These are phyloP conservation scores for Polydesmus complanatus DNA, from an alignment of 2,888 invertebrate species.

Conservation along the genomic window DNA sequence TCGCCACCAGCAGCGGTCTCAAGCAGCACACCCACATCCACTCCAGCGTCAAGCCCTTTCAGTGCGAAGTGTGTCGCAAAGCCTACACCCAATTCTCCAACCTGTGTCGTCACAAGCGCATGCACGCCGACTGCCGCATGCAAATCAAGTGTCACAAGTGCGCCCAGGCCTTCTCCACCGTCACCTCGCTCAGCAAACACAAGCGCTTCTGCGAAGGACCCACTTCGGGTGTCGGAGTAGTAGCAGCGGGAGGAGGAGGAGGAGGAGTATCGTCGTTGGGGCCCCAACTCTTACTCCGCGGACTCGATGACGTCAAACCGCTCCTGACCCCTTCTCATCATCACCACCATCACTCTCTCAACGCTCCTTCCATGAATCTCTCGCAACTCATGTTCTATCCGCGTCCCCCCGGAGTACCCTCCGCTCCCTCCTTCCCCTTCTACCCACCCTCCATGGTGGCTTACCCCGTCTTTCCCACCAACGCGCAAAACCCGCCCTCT, in stretches of 20 bases:
- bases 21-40: conserved; percentile 99
- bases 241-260: background rate
- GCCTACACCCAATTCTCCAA: conserved; percentile 99
- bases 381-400: conserved; percentile 49
- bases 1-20: conserved; percentile 90
- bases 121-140: conserved; percentile 92
- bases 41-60: conserved; percentile 93
- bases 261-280: background rate
- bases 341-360: too few relatives aligned
- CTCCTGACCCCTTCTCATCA: background rate
- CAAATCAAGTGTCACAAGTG: conserved; percentile 91
- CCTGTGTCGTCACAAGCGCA: conserved; percentile 96
- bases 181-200: conserved; percentile 84
- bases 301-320: background rate
- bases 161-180: conserved; percentile 79
- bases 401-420: conserved; percentile 47
- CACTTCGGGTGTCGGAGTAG: background rate
- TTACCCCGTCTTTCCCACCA: conserved; percentile 21
- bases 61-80: conserved; percentile 86
- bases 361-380: conserved; percentile 11
- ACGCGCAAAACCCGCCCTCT: conserved; percentile 30
- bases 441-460: conserved; percentile 43
- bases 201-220: conserved; percentile 84
- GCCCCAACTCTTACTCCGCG: background rate
- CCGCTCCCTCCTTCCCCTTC: conserved; percentile 40